phyloP scores from a whole-genome alignment of 2,888 invertebrate genomes.

The Orthosia gothica region DNA sequence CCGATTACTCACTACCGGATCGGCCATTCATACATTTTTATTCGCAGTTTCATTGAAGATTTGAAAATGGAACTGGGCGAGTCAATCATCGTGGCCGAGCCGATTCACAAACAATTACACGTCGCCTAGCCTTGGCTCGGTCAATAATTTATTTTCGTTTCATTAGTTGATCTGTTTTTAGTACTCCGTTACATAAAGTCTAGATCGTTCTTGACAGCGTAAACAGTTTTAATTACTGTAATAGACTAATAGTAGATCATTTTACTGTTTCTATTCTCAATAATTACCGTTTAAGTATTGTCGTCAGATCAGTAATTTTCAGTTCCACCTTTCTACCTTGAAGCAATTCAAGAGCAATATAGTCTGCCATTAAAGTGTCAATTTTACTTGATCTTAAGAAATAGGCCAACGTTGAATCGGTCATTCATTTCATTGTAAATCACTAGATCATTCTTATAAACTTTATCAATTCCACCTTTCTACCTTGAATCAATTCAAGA shows the following conservation, averaged over 20 bases:
- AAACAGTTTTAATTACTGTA: constrained; percentile 23
- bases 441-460: too few relatives aligned
- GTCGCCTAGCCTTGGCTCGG: constrained; percentile 38
- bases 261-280: constrained; percentile 14
- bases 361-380: background rate
- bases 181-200: constrained; percentile 25
- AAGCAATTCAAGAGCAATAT: constrained; percentile 12
- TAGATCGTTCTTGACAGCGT: constrained; percentile 32
- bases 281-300: constrained; percentile 1
- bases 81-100: constrained; percentile 29
- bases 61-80: constrained; percentile 44
- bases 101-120: constrained; percentile 47
- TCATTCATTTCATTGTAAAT: constrained; percentile 62
- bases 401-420: constrained; percentile 34
- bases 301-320: background rate
- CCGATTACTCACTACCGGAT: constrained; percentile 77
- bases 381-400: constrained; percentile 1
- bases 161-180: constrained; percentile 48
- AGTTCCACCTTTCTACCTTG: background rate
- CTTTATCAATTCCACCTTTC: background rate
- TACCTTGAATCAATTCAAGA: constrained; percentile 9
- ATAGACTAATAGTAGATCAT: constrained; percentile 4
- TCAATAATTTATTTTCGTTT: constrained; percentile 54
- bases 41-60: constrained; percentile 51
- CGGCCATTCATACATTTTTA: constrained; percentile 70